Conservation (phyloP, 2,113 vertebrate genomes). For the Crotalus helleri region DNA sequence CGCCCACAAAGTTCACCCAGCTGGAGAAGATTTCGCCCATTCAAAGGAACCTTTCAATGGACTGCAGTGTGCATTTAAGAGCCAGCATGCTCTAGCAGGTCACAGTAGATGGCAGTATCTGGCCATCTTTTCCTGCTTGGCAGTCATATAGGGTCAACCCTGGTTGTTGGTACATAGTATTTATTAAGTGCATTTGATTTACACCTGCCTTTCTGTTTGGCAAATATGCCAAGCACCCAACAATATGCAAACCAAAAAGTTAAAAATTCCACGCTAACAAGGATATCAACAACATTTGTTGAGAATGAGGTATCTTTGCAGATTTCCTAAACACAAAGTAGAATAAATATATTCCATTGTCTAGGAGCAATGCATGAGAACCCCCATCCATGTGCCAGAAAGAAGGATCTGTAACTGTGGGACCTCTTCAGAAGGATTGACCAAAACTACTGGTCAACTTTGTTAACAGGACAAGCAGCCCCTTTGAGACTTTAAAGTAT, state of each 20-base stretch:
- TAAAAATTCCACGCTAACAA: neutral
- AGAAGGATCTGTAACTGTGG: neutral
- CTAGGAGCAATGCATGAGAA: neutral
- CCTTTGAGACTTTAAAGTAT: neutral
- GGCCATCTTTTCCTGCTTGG: neutral
- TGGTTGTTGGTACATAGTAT: neutral
- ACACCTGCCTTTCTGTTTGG: neutral
- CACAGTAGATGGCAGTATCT: neutral
- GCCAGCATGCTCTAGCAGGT: conserved; percentile 21
- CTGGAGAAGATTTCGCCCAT: neutral
- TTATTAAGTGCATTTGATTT: neutral
- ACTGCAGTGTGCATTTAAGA: neutral
- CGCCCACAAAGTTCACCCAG: neutral
- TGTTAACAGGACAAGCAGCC: neutral
- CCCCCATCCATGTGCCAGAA: neutral
- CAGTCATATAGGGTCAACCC: neutral
- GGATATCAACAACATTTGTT: neutral
- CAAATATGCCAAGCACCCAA: neutral
- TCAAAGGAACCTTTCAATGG: neutral
- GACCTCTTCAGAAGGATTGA: neutral
- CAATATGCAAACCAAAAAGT: neutral
- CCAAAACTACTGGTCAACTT: neutral
- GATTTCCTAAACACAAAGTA: neutral
- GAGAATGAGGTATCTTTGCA: neutral
- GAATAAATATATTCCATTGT: neutral